Conservation (phyloP, 1,140 invertebrate genomes). For the Tribolium madens region DNA sequence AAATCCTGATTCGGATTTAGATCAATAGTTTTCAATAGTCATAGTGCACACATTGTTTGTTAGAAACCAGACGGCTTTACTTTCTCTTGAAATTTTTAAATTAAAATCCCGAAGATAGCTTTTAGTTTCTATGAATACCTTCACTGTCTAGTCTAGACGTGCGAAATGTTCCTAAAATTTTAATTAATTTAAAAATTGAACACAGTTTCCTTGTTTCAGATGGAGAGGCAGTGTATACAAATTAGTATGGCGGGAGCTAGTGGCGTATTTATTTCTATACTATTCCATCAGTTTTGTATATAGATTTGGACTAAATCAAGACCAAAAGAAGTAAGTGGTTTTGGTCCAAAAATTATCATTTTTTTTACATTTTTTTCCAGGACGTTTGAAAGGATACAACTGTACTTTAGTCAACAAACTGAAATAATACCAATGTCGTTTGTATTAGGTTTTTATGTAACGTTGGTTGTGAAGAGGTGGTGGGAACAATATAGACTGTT, state of each 20-base stretch:
- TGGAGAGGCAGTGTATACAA: slow-evolving; percentile 99
- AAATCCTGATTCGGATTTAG: slow-evolving; percentile 26
- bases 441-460: slow-evolving; percentile 94
- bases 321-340: slow-evolving; percentile 80
- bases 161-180: background rate
- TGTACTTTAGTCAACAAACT: slow-evolving; percentile 84
- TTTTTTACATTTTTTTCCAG: slow-evolving; percentile 69
- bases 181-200: background rate
- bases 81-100: slow-evolving; percentile 30
- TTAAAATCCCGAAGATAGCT: background rate
- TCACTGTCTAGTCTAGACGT: slow-evolving; percentile 1
- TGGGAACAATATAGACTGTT: slow-evolving; percentile 92
- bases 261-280: slow-evolving; percentile 89
- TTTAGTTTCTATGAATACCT: background rate
- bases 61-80: slow-evolving; percentile 23
- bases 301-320: slow-evolving; percentile 83
- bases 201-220: slow-evolving; percentile 72
- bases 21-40: slow-evolving; percentile 24
- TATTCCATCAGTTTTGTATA: slow-evolving; percentile 90
- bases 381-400: slow-evolving; percentile 83
- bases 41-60: slow-evolving; percentile 17
- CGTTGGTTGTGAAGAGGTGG: slow-evolving; percentile 90
- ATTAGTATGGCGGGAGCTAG: slow-evolving; percentile 92
- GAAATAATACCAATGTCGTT: slow-evolving; percentile 93
- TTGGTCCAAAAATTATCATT: background rate